Percentiles rank a stretch among this genome's conserved stretches.
These are phyloP conservation scores for Baryphthengus martii DNA, from an alignment of 2,113 vertebrate genomes.

Conservation along the genomic window DNA sequence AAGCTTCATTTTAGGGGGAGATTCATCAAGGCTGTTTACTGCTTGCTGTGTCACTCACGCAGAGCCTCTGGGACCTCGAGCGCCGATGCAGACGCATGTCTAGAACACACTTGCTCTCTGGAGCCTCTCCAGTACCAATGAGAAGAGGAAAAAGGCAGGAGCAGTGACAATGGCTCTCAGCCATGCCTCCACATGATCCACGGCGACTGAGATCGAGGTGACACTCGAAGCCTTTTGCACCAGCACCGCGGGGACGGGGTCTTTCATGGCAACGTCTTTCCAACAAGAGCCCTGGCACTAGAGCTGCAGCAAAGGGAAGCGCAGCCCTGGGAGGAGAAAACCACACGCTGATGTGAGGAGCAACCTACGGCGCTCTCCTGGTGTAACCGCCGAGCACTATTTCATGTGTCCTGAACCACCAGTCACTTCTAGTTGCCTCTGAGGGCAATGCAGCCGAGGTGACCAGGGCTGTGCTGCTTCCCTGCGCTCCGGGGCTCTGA, in stretches of 20 bases:
- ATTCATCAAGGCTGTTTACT: conserved; percentile 45
- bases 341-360: accelerated
- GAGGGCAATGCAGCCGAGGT: neutral
- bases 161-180: neutral
- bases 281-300: neutral
- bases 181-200: neutral
- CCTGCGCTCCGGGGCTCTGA: accelerated
- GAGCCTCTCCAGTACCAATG: neutral
- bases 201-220: neutral
- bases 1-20: conserved; percentile 35
- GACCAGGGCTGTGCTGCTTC: accelerated
- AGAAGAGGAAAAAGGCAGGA: neutral
- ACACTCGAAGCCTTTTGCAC: neutral
- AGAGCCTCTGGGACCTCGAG: conserved; percentile 10
- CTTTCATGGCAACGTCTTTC: accelerated
- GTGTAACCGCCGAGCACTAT: accelerated
- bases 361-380: accelerated
- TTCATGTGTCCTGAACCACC: accelerated
- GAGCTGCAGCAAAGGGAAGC: neutral
- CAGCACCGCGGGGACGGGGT: accelerated
- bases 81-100: neutral
- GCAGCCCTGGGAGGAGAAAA: neutral
- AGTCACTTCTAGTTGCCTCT: neutral
- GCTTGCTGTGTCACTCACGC: neutral
- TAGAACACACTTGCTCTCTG: neutral